These are phyloP conservation scores for Neoitamus cyanurus DNA, from an alignment of 2,888 invertebrate species.

Conservation along the genomic window DNA sequence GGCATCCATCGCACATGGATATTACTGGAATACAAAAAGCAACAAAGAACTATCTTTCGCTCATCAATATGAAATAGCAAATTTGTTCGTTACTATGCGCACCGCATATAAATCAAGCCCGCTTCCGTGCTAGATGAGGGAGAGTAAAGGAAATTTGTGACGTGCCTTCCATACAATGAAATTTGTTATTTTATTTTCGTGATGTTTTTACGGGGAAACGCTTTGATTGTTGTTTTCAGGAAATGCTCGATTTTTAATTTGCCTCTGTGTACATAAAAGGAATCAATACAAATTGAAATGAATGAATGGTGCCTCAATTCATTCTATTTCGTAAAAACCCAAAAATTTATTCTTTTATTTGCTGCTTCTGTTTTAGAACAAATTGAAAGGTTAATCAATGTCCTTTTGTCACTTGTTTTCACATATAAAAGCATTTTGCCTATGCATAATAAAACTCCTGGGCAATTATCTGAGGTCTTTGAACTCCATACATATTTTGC, in stretches of 20 bases:
- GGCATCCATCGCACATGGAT: background rate
- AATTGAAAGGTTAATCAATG: too few species aligned
- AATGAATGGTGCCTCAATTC: background rate
- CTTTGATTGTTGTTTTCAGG: background rate
- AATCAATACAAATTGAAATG: background rate
- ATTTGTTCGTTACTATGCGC: slow-evolving; percentile 1
- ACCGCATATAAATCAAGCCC: background rate
- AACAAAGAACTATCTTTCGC: background rate
- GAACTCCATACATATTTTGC: background rate
- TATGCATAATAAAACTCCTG: background rate
- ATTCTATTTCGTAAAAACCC: background rate
- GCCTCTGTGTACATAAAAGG: background rate
- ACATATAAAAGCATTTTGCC: too few species aligned
- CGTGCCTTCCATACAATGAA: background rate
- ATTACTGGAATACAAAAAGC: background rate
- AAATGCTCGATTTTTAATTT: background rate
- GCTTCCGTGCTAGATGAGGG: background rate
- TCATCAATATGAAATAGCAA: slow-evolving; percentile 1
- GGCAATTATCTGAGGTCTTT: background rate
- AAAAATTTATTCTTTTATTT: background rate
- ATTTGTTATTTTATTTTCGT: background rate
- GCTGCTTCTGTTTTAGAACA: background rate
- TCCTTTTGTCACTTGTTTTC: too few species aligned
- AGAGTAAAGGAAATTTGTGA: background rate
- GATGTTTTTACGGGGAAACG: background rate